Base-by-base conservation (phyloP, 1,140 invertebrate genomes). In the Calliphora vicina region DNA sequence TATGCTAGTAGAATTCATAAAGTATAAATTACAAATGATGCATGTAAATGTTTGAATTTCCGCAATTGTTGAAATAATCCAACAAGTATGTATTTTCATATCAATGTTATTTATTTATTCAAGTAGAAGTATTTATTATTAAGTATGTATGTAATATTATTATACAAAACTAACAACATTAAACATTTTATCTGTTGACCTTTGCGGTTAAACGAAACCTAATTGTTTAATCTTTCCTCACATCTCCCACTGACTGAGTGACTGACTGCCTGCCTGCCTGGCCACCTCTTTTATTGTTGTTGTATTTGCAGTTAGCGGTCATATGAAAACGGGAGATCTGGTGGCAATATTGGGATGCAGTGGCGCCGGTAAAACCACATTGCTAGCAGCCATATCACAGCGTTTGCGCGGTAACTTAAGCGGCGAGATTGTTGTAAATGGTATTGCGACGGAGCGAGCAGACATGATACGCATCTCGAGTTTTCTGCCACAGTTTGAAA, bases 401-500 rank as follows among this genome's bases (percentile, higher is more conserved):
- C 91, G 94, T 83, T 91, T 94, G 82, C 93, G 93, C 87, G 92
- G 93, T 73, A 89, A 87, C 81, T 90, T 93, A 86, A 91, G 91
- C 61, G 95, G 95, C 57, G 92, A 94, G 84, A 90, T 96, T 83
- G 92, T 93, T 88, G 89, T 96, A 42, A 95, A 96, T 87, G 94
- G 94, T n/a, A 88, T 92, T 81, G 84, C 91, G 42, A 92, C 94
- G 29, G 91, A 93, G 26, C 91, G 92, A 83, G 90, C 93, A 84
- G 91, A 94, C 9, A 94, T 96, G 90, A 91, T 93, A 78, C 92
- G 92, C 86, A 94, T 95, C 84, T 95, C 95, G 20, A 94, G 94
- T 82, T 96, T 95, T 89, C 92, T 95, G 67, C 94, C 95, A 3
- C 95, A 96, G 88, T 91, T 94, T 82, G 94, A 96, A 87, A 89